Evolutionary conservation across 2,113 vertebrate species (phyloP), one percentile per base, ranked within the genome.

Genomic region (Petrocephalus microphthalmus): DNA sequence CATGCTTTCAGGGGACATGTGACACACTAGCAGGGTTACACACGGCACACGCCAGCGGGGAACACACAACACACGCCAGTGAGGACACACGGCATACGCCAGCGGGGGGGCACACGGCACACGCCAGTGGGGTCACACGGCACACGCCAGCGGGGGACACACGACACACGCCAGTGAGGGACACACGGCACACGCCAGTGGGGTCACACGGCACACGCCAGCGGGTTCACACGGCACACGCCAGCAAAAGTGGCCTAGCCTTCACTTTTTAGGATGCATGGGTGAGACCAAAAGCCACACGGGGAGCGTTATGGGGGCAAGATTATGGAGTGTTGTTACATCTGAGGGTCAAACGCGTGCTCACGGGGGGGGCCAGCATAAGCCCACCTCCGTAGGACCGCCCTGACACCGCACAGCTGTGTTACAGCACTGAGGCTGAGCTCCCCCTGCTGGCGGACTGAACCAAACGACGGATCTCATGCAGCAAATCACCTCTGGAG

Each of bases 401-500:
- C 33, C 42, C 33, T 78, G 71, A 42, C 29, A 19, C 15, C 3
- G 29, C 33, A 42, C 10, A 29, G 71, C 42, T 78, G 7, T n/a
- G 81, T 83, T 42, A 49, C 78, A 82, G 37, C 37, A 47, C 37
- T 5, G 1, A 49, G 13, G 7, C 22, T 47, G 81, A 78, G 33
- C 49, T 71, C 78, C 54, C 89, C 74, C 90, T 86, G 25, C 87
- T 91, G 85, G 47, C 53, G 92, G 89, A 67, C 60, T 29, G 84
- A 83, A 88, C 42, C 89, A 88, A 86, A 92, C 88, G 90, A 90
- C 89, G 42, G 91, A 89, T 91, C 90, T 91, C 92, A 94, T 93
- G 95, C 95, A 95, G 96, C 96, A 95, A 95, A 93, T 99, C 98
- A 99, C 98, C 98, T 99, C 97, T 98, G 94, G 97, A 95, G 97